Percentiles rank a stretch among this genome's conserved stretches.
These are phyloP conservation scores for Malurus cyaneus DNA, from an alignment of 2,113 vertebrate species.

Conservation along the genomic window DNA sequence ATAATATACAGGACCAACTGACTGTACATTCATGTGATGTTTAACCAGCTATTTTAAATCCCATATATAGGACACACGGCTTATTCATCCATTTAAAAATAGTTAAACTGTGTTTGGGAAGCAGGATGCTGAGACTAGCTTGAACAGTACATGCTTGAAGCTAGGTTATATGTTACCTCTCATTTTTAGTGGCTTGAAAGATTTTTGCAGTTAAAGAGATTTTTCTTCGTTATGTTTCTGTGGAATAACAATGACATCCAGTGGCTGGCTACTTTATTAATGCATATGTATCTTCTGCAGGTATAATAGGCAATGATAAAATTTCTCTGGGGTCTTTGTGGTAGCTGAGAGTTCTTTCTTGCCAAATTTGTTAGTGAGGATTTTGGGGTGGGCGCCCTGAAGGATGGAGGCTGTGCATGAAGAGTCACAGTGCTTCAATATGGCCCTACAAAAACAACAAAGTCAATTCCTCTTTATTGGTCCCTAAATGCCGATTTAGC, in stretches of 20 bases:
- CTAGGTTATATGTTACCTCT: neutral
- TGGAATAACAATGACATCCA: constrained; percentile 68
- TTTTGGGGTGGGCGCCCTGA: neutral
- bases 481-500: constrained; percentile 1
- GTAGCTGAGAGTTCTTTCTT: neutral
- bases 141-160: neutral
- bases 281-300: neutral
- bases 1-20: neutral
- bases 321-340: neutral
- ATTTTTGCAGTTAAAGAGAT: neutral
- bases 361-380: neutral
- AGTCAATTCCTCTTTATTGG: neutral
- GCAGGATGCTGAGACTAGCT: neutral
- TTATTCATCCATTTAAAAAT: constrained; percentile 55
- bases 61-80: constrained; percentile 3
- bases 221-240: neutral
- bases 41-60: constrained; percentile 52
- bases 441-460: neutral
- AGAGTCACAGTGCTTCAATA: neutral
- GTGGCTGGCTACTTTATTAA: constrained; percentile 57
- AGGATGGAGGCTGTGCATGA: neutral
- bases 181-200: neutral
- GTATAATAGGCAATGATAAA: neutral
- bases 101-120: constrained; percentile 24
- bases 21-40: neutral